Conservation (phyloP, 1,140 invertebrate species). For the Drosophila rufa region DNA sequence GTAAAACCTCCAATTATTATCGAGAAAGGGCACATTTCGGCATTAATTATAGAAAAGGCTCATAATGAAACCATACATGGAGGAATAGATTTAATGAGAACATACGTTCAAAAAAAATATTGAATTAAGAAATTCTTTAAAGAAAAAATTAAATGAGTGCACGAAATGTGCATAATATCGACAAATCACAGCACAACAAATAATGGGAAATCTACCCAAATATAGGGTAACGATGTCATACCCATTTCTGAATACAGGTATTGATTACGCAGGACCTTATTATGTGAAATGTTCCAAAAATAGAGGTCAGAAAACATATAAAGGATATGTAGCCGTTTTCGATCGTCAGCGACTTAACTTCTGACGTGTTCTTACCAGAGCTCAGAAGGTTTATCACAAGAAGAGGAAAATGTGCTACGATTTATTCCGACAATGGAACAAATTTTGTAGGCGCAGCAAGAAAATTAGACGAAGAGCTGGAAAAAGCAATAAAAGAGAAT, state of each 20-base stretch:
- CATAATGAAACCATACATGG: no score
- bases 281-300: constrained; percentile 37
- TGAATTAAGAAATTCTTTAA: no score
- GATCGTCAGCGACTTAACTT: background rate
- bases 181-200: no score
- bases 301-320: constrained; percentile 62
- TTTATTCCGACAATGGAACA: constrained; percentile 5
- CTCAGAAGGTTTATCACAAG: background rate
- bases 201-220: no score
- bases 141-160: no score
- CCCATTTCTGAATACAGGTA: background rate
- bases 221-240: no score
- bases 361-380: background rate
- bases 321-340: constrained; percentile 31
- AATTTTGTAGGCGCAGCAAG: no score
- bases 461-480: background rate
- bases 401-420: background rate
- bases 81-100: no score
- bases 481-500: background rate
- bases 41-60: background rate
- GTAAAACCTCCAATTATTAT: background rate
- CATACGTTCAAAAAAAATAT: no score
- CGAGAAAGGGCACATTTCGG: background rate
- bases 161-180: no score
- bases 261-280: constrained; percentile 13